phyloP scores from a whole-genome alignment of 2,113 vertebrate species.

The Chunga burmeisteri region DNA sequence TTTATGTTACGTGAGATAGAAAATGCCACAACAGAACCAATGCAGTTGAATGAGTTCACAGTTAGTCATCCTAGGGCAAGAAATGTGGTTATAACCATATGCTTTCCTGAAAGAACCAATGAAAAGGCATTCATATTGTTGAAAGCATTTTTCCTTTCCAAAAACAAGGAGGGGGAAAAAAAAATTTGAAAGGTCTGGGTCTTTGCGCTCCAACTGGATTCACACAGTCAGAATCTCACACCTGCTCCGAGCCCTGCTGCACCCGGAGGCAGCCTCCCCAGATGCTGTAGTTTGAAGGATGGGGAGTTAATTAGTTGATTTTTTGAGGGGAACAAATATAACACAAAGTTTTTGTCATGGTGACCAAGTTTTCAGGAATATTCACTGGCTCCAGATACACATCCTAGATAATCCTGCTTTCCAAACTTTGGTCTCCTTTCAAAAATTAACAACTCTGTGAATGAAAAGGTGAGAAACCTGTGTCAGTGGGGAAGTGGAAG shows the following conservation, averaged over 20 bases:
- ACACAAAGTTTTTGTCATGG: background rate
- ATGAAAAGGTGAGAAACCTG: background rate
- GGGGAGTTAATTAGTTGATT: background rate
- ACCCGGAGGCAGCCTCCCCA: background rate
- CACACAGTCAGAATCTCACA: conserved; percentile 32
- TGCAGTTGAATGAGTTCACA: conserved; percentile 59
- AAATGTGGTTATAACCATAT: conserved; percentile 65
- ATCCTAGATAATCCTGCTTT: background rate
- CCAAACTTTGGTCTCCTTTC: background rate
- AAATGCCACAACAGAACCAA: conserved; percentile 61
- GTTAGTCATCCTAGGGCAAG: conserved; percentile 70
- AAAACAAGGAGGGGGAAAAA: conserved; percentile 13
- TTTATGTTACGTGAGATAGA: conserved; percentile 44
- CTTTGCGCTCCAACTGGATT: conserved; percentile 42
- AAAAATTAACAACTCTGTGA: background rate
- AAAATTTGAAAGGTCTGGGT: conserved; percentile 17
- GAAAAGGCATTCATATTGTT: conserved; percentile 60
- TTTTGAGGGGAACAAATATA: background rate
- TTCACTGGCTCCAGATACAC: background rate
- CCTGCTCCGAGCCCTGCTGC: conserved; percentile 10
- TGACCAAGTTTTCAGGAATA: background rate
- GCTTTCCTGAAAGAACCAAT: conserved; percentile 59
- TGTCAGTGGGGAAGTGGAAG: background rate
- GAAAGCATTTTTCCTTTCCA: conserved; percentile 56
- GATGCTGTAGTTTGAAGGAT: background rate